phyloP scores from a whole-genome alignment of 2,888 invertebrate species.

The Plemyria rubiginata region DNA sequence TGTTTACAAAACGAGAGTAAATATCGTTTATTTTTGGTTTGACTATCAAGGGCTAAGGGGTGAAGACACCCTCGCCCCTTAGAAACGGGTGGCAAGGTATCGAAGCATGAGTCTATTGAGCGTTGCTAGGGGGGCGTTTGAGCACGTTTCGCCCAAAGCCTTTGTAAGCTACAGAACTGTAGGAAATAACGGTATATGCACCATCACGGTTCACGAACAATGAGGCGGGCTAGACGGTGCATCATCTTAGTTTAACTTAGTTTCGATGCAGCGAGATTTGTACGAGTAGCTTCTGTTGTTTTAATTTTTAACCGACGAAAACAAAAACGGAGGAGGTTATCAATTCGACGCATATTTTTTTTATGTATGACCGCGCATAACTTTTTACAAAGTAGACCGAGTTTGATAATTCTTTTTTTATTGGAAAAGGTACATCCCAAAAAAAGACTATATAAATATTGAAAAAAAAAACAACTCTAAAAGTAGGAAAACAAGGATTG shows the following conservation, averaged over 20 bases:
- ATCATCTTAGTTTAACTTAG: background rate
- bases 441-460: too few relatives aligned
- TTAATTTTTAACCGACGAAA: too few relatives aligned
- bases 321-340: too few relatives aligned
- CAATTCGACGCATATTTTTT: too few relatives aligned
- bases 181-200: background rate
- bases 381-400: too few relatives aligned
- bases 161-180: background rate
- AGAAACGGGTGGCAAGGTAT: constrained; percentile 1
- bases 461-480: too few relatives aligned
- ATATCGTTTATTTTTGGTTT: constrained; percentile 1
- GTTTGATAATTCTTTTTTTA: too few relatives aligned
- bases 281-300: too few relatives aligned
- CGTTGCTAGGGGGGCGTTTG: constrained; percentile 5
- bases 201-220: background rate
- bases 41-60: background rate
- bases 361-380: too few relatives aligned
- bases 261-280: too few relatives aligned
- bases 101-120: background rate
- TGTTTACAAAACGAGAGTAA: background rate
- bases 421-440: too few relatives aligned
- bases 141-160: constrained; percentile 5
- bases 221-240: background rate
- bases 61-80: background rate
- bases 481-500: too few relatives aligned